These are phyloP conservation scores for Leptestheria dahalacensis DNA, from an alignment of 1,140 invertebrate species.

Conservation along the genomic window DNA sequence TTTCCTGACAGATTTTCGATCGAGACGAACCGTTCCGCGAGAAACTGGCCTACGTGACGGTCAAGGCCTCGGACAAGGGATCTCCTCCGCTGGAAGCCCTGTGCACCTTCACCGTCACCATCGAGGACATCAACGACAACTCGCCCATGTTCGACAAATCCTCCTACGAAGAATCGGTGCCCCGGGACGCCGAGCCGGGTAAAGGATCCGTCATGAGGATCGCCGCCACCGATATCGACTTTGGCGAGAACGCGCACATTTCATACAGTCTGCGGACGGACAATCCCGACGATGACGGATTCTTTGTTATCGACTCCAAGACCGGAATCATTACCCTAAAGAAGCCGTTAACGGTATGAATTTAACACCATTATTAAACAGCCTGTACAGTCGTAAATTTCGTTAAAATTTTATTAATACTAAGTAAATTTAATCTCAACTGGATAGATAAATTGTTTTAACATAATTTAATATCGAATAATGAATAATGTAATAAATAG, in stretches of 20 bases:
- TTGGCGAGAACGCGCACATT: conserved; percentile 66
- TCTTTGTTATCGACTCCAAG: conserved; percentile 57
- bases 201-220: conserved; percentile 66
- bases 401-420: no score
- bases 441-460: no score
- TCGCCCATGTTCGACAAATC: conserved; percentile 42
- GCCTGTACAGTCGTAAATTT: no score
- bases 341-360: conserved; percentile 43
- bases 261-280: conserved; percentile 27
- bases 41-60: conserved; percentile 62
- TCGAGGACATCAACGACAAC: conserved; percentile 78
- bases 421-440: no score
- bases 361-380: no score
- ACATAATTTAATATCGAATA: no score
- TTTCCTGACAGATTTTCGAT: conserved; percentile 45
- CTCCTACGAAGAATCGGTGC: conserved; percentile 56
- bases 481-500: no score
- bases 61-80: conserved; percentile 72
- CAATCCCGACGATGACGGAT: conserved; percentile 37
- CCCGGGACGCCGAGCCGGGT: conserved; percentile 48
- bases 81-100: conserved; percentile 64
- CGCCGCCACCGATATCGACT: conserved; percentile 73
- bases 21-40: conserved; percentile 70
- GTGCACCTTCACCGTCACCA: conserved; percentile 72
- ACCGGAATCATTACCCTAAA: conserved; percentile 63